phyloP scores from a whole-genome alignment of 2,888 invertebrate genomes.

The Apamea sordens region DNA sequence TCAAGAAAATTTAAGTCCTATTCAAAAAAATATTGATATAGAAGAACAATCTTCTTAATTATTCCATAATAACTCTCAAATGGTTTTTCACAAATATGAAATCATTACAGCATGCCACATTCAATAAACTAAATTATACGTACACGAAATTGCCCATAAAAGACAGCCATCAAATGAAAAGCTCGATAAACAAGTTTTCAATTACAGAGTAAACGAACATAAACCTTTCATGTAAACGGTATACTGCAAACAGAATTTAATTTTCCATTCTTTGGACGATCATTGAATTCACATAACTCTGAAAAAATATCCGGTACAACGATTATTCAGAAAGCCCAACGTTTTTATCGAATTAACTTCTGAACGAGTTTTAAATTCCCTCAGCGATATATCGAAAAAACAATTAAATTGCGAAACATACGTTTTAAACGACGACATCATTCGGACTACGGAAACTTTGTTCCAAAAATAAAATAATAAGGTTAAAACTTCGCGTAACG shows the following conservation, averaged over 20 bases:
- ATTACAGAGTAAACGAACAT: constrained; percentile 46
- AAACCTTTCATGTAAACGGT: constrained; percentile 50
- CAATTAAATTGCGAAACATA: constrained; percentile 44
- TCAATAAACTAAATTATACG: constrained; percentile 40
- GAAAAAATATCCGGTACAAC: constrained; percentile 55
- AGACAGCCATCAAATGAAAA: constrained; percentile 51
- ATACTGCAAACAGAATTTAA: constrained; percentile 58
- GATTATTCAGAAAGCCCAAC: constrained; percentile 44
- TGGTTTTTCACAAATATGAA: constrained; percentile 21
- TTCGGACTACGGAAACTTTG: constrained; percentile 39
- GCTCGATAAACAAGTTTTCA: constrained; percentile 52
- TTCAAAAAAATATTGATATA: not conserved
- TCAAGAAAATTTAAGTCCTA: not conserved
- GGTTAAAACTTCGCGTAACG: constrained; percentile 69
- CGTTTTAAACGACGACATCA: constrained; percentile 46
- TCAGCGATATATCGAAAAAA: constrained; percentile 42
- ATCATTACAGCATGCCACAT: constrained; percentile 34
- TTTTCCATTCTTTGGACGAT: constrained; percentile 52
- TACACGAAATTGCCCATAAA: constrained; percentile 36
- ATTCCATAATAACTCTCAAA: constrained; percentile 9
- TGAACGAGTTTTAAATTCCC: constrained; percentile 51
- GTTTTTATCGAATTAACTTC: constrained; percentile 49
- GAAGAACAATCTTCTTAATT: not conserved
- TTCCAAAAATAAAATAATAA: constrained; percentile 52
- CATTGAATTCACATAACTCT: constrained; percentile 52